Base-by-base conservation (phyloP, 2,113 vertebrate genomes). In the Numenius arquata region DNA sequence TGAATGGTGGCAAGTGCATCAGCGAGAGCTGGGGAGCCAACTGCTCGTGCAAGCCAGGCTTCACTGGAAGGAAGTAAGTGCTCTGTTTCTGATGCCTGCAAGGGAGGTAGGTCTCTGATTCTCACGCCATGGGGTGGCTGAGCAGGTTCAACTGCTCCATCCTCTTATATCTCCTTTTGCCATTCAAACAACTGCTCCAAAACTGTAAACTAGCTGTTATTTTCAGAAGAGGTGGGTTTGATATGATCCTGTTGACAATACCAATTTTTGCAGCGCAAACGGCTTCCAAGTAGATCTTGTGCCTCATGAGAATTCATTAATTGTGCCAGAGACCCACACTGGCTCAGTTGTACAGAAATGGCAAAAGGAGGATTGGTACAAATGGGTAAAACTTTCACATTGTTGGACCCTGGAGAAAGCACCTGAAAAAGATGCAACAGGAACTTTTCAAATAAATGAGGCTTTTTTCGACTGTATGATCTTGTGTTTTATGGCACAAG, bases 11-110 rank as follows among this genome's bases (percentile, higher is more conserved):
- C 3, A 94, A 95, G 6, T 99, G 99, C 67, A 71, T 97, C 15
- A 98, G 96, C 0, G 98, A 98, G 5, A 82, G 93, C 18, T 97
- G 93, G 96, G 98, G 98, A 53, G 98, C 98, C 85, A 99, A 99
- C 98, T 99, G 99, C 97, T 99, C 98, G 55, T 99, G 99, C 96
- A 98, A 80, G 85, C 98, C 97, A 0, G 99, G 99, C 30, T 99
- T 98, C 94, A 95, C 94, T 1, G 99, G 99, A 9, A 95, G 93
- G 94, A 99, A 98, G 99, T 99, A 96, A 89, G 81, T 88, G 86
- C 25, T 38, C 3, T 6, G 32, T 18, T 27, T 41, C 9, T 22
- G 63, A 4, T 48, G 41, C 47, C 36, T 66, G 72, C 30, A 11
- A 1, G 34, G 36, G 36, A 36, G 40, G 25, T n/a, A 2, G 38